A percentile compares a stretch with the other conserved stretches of the same genome.
Conservation (phyloP, 2,888 invertebrate genomes). For the Drosophila macrospina region DNA sequence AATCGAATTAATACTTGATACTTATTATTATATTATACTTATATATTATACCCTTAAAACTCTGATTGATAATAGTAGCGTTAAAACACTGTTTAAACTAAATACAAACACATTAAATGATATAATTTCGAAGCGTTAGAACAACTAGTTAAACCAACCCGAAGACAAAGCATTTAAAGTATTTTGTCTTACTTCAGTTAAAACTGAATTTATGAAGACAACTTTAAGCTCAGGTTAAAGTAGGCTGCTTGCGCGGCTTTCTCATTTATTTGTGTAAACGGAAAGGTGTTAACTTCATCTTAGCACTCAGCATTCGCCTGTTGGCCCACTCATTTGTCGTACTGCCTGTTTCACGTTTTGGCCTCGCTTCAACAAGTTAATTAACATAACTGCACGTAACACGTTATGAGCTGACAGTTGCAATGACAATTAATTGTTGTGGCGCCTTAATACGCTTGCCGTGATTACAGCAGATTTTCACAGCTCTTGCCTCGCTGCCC, state of each 20-base stretch:
- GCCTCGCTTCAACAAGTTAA: slow-evolving; percentile 38
- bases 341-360: neutral
- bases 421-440: slow-evolving; percentile 56
- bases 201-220: neutral
- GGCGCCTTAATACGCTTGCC: slow-evolving; percentile 32
- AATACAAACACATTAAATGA: too few species aligned
- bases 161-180: too few species aligned
- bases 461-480: slow-evolving; percentile 56
- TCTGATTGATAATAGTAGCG: too few species aligned
- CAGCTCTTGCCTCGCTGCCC: too few species aligned
- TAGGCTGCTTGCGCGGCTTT: neutral
- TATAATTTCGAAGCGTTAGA: too few species aligned
- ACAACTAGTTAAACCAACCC: too few species aligned
- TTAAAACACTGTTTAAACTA: too few species aligned
- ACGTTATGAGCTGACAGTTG: slow-evolving; percentile 46
- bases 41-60: too few species aligned
- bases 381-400: slow-evolving; percentile 48
- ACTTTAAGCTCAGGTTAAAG: neutral
- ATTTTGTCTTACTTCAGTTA: neutral
- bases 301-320: neutral
- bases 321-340: neutral
- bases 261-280: neutral
- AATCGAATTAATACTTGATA: too few species aligned
- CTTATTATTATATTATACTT: too few species aligned
- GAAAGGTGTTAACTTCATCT: neutral